Percentiles rank a stretch among this genome's conserved stretches.
Conservation (phyloP, 2,113 vertebrate species). For the Periophthalmus modestus region DNA sequence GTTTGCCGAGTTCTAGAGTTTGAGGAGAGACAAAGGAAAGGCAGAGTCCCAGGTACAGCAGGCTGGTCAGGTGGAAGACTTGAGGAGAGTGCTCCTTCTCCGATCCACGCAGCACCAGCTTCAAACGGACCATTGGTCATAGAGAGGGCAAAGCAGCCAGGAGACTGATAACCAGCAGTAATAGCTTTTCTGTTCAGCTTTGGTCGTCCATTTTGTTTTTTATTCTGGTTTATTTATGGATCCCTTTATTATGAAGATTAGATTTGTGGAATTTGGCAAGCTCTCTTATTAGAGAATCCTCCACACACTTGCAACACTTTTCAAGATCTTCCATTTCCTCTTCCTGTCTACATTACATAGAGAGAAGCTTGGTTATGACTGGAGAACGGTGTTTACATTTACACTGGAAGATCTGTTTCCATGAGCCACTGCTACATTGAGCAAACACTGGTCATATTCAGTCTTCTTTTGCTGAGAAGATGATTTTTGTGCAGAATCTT, state of each 20-base stretch:
- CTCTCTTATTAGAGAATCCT: slow-evolving; percentile 49
- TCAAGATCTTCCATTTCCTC: slow-evolving; percentile 22
- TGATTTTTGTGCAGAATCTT: slow-evolving; percentile 2
- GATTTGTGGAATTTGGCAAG: slow-evolving; percentile 47
- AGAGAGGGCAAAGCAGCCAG: slow-evolving; percentile 43
- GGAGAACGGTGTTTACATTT: slow-evolving; percentile 18
- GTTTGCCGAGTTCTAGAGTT: slow-evolving; percentile 88
- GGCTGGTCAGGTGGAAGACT: slow-evolving; percentile 65
- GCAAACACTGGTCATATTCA: slow-evolving; percentile 5
- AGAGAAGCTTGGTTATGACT: background rate
- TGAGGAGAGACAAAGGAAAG: slow-evolving; percentile 37
- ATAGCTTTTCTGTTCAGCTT: slow-evolving; percentile 72
- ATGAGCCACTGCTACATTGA: slow-evolving; percentile 11
- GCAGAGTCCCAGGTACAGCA: slow-evolving; percentile 47
- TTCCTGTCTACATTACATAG: slow-evolving; percentile 16
- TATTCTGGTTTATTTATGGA: slow-evolving; percentile 64
- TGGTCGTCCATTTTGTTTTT: slow-evolving; percentile 61
- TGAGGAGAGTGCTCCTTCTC: slow-evolving; percentile 65
- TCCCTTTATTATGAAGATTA: slow-evolving; percentile 64
- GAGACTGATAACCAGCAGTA: slow-evolving; percentile 71
- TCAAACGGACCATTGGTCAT: slow-evolving; percentile 36
- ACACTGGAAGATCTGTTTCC: slow-evolving; percentile 8
- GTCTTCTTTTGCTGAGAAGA: slow-evolving; percentile 14
- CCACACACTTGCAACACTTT: slow-evolving; percentile 36
- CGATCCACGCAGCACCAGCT: slow-evolving; percentile 73